A percentile compares a stretch with the other conserved stretches of the same genome.
phyloP scores from a whole-genome alignment of 2,113 vertebrate genomes.

The Montifringilla adamsi region DNA sequence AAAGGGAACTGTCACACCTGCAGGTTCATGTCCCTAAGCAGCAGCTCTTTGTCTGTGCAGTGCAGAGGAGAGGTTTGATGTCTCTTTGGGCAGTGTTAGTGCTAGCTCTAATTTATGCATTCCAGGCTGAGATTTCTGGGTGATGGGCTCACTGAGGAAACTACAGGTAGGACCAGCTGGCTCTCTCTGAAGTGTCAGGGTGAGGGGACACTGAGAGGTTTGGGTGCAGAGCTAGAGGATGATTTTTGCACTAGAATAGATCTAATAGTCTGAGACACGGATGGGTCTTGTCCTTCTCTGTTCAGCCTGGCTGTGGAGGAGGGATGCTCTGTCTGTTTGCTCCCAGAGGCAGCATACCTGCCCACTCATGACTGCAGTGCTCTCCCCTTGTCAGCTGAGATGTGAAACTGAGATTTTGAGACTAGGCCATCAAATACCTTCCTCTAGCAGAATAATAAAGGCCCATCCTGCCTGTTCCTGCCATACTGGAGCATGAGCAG shows the following conservation, averaged over 20 bases:
- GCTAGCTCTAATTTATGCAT: neutral
- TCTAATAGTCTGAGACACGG: neutral
- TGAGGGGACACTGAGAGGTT: fast-evolving
- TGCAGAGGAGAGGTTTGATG: neutral
- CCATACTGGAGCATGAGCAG: neutral
- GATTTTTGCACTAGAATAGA: neutral
- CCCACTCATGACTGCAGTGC: neutral
- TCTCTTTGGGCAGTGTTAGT: neutral
- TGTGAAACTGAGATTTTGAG: neutral
- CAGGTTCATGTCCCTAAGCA: neutral
- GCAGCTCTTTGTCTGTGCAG: neutral
- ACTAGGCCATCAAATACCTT: neutral
- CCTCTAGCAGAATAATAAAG: neutral
- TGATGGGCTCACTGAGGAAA: neutral
- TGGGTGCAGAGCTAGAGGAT: neutral
- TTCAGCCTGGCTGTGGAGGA: neutral
- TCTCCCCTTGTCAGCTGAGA: neutral
- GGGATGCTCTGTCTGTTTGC: neutral
- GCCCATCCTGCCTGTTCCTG: neutral
- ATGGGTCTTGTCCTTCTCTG: neutral
- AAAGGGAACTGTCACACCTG: neutral
- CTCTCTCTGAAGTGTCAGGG: neutral
- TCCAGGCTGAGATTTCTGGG: neutral
- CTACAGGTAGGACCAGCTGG: neutral
- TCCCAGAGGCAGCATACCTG: neutral